A percentile compares a stretch with the other conserved stretches of the same genome.
Evolutionary conservation across 2,888 invertebrate genomes (phyloP).

Genomic region (Desoria tigrina): DNA sequence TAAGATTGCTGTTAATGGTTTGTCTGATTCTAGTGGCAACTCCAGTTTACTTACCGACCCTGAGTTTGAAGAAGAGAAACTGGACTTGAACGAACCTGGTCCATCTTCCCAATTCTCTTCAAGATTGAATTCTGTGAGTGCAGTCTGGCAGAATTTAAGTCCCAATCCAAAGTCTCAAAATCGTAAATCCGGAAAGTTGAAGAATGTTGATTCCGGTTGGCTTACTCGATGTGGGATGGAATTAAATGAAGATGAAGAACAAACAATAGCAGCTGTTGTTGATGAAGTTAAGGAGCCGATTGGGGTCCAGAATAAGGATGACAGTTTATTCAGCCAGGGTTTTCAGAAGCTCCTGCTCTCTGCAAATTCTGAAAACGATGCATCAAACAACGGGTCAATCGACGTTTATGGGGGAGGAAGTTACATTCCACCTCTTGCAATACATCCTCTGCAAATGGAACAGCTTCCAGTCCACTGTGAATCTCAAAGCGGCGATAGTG

Average conservation of each 20-base stretch:
- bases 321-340: neutral
- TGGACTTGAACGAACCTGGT: constrained; percentile 46
- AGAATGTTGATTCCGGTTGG: constrained; percentile 64
- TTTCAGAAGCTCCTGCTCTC: neutral
- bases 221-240: constrained; percentile 59
- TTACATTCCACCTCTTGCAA: too few relatives aligned
- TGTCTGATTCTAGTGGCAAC: constrained; percentile 7
- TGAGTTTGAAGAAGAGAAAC: neutral
- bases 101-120: constrained; percentile 55
- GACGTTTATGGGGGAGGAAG: neutral
- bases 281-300: too few relatives aligned
- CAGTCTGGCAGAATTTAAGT: constrained; percentile 32
- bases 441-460: too few relatives aligned
- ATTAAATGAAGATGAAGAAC: neutral
- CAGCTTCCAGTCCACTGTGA: neutral
- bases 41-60: too few relatives aligned
- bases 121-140: constrained; percentile 56
- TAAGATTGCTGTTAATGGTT: neutral
- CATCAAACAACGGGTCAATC: neutral
- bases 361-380: neutral
- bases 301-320: too few relatives aligned
- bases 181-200: constrained; percentile 52
- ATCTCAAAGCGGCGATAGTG: constrained; percentile 20
- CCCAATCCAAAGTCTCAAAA: constrained; percentile 40
- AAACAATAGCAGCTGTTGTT: too few relatives aligned